Evolutionary conservation across 2,888 invertebrate genomes (phyloP), one percentile per base, ranked within the genome.

Genomic region (Orthosia gracilis): DNA sequence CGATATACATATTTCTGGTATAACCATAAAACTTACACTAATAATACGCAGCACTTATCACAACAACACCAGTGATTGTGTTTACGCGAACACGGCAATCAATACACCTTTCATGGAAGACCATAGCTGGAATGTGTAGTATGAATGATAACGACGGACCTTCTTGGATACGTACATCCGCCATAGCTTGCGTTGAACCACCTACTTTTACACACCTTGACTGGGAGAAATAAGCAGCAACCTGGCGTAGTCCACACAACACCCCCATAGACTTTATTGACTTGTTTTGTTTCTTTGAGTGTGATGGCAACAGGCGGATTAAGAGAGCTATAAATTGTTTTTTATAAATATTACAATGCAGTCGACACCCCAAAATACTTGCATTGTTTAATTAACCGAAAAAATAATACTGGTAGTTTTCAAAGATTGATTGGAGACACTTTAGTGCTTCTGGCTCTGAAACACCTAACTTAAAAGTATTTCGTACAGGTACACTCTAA

Each of bases 1-100:
- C 88, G 88, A 92, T 93, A 92, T 91, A 89, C 91, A 89, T 91
- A 90, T 92, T 90, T 89, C 89, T 90, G 89, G 90, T 92, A 89
- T 83, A 73, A 78, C 69, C 73, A 77, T 78, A 63, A 68, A 73
- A 64, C 85, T 79, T 86, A 82, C 47, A 65, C 71, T 78, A 61
- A 69, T 63, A 67, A 50, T 69, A 78, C 82, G 82, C 70, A 70
- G 57, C 54, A 58, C 85, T 80, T 86, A 80, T 71, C 40, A 76
- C 66, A 72, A 68, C 72, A 65, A 65, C 65, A 71, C 65, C 65
- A 79, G 54, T 65, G 65, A 57, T 55, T 52, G 52, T 61, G 50
- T 70, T 73, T 61, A 62, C 47, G 40, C 69, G 47, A 40, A 69
- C 67, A 81, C 73, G 76, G 76, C 65, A 73, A 69, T 40, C 12